Base-by-base conservation (phyloP, 2,888 invertebrate species). In the Cheilosia variabilis region DNA sequence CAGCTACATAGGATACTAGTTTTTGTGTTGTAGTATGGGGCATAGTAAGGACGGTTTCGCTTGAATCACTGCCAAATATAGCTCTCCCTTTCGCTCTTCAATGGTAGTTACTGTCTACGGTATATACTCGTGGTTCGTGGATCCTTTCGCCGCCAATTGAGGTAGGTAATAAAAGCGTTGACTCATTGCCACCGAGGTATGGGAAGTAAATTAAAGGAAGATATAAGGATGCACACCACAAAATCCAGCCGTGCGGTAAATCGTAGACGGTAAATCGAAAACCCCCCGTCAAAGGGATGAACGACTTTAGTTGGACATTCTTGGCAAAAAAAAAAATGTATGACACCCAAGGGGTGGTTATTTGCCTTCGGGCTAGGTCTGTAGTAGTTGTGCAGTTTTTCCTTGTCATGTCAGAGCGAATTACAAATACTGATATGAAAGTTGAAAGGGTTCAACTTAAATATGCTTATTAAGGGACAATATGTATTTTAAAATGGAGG, bases 151-250 rank as follows among this genome's bases (percentile, higher is more conserved):
- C 37, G 63, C 52, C 34, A 52, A 45, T 76, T 81, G 80, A 55
- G 52, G 52, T 55, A 34, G 62, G 75, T 69, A 75, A 80, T 63
- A 63, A 63, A 63, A 81, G 52, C 63, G 71, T 62, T 83, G 82
- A 82, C 78, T 82, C 82, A 82, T 58, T 68, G 72, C 50, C 58
- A 34, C 68, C 60, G 62, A 53, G 53, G n/a, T 27, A 52, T 31
- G 27, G 10, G 37, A 34, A 78, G 47, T 50, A 45, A 62, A 65
- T 65, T 71, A 80, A 66, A 58, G 66, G 22, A 45, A 45, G 55
- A 22, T 22, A 34, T 43, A 62, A 72, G 50, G 66, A 55, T 69
- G 55, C 57, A 31, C n/a, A 43, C 15, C 41, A 63, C 68, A 69
- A 69, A 62, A 57, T 71, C 37, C 37, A 37, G 13, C 37, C 47